phyloP scores from a whole-genome alignment of 2,113 vertebrate species.

The Setophaga coronata region DNA sequence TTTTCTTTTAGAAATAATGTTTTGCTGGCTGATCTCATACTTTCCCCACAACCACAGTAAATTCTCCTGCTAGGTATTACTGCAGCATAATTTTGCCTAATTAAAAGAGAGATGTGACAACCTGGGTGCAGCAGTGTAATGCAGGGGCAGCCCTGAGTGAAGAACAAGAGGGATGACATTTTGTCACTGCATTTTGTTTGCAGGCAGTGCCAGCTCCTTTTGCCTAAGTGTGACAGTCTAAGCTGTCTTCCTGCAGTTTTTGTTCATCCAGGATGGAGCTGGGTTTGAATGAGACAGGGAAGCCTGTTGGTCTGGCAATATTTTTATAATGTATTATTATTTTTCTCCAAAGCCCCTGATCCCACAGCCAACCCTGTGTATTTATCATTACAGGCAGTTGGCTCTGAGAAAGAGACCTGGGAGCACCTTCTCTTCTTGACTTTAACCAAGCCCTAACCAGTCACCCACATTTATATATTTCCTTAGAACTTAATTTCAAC shows the following conservation, averaged over 20 bases:
- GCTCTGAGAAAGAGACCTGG: background rate
- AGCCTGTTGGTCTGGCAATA: background rate
- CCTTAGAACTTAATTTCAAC: constrained; percentile 54
- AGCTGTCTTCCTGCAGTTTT: background rate
- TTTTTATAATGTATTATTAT: background rate
- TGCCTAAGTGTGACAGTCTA: background rate
- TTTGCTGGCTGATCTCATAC: background rate
- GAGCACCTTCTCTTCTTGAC: background rate
- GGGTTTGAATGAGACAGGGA: background rate
- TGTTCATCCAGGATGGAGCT: background rate
- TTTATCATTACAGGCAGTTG: background rate
- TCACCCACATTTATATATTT: constrained; percentile 19
- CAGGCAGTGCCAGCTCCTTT: background rate
- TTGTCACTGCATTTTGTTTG: background rate
- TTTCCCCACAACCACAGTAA: background rate
- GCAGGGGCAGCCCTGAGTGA: background rate
- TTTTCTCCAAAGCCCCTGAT: background rate
- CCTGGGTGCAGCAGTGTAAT: background rate
- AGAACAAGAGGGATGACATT: background rate
- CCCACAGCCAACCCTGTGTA: background rate
- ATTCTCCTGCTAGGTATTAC: background rate
- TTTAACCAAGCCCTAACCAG: background rate
- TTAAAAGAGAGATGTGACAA: background rate
- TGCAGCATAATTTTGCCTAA: background rate
- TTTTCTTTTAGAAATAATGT: background rate